Base-by-base conservation (phyloP, 2,888 invertebrate genomes). In the Phymatocera aterrima region DNA sequence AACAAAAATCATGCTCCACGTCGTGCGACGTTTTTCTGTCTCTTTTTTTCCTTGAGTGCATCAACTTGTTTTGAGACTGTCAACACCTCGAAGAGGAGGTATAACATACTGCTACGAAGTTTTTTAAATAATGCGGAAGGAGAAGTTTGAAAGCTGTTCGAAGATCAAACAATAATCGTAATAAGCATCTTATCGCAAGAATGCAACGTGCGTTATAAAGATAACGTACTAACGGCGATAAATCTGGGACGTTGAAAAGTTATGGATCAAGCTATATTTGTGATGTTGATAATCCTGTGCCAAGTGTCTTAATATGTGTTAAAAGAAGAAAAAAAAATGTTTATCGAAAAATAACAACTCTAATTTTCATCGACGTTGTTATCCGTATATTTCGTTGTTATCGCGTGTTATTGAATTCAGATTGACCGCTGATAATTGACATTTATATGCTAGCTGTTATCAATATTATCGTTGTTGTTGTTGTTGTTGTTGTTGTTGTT, bases 261-360 rank as follows among this genome's bases (percentile, higher is more conserved):
- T 48, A 40, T 75, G n/a, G n/a, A 28, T 57, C n/a, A 75, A 75
- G 72, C 72, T 72, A 18, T 68, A 43, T 40, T 75, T 75, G 75
- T 57, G 75, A 75, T 75, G 57, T 60, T 54, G n/a, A 57, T 40
- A 75, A 75, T 75, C 75, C 54, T 75, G 75, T 75, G 75, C 75
- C 75, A 75, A 75, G 75, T 75, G 75, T 75, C 75, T 75, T 75
- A 75, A 75, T 75, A 75, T 8, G 57, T 40, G 46, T 72, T 72
- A 72, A 72, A 51, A 51, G 72, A 72, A 12, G 15, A n/a, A 31
- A 24, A 60, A 75, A 40, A 57, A 1, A 15, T 57, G 31, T 46
- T 75, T 8, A 75, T 75, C 75, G 24, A 51, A n/a, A 28, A 51
- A 37, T 72, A 21, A 51, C 21, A 51, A 51, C 28, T 18, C 34